Evolutionary conservation across 2,797 vertebrate genomes (phyloP).

Genomic region (Melanogrammus aeglefinus): DNA sequence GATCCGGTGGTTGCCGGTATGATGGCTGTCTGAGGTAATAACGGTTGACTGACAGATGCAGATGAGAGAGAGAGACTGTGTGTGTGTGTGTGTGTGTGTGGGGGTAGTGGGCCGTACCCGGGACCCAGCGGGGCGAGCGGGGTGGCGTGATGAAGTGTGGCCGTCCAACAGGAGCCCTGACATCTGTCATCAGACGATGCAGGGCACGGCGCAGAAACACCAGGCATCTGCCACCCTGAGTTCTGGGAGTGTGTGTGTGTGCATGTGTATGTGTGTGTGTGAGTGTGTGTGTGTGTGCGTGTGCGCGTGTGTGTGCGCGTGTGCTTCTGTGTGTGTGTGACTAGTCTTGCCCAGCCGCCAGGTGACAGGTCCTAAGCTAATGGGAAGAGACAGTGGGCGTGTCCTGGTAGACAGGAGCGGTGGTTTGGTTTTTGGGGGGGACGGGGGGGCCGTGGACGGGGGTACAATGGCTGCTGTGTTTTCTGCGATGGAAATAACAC

Average conservation of each 20-base stretch:
- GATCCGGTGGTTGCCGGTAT: slow-evolving; percentile 73
- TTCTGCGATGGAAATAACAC: slow-evolving; percentile 28
- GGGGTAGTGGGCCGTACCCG: slow-evolving; percentile 62
- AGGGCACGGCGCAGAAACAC: slow-evolving; percentile 72
- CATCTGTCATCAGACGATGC: slow-evolving; percentile 80
- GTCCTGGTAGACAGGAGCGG: slow-evolving; percentile 58
- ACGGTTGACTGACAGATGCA: slow-evolving; percentile 74
- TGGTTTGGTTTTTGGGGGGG: slow-evolving; percentile 48
- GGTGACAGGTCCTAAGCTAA: slow-evolving; percentile 64
- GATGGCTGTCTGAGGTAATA: slow-evolving; percentile 80
- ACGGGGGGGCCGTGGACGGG: slow-evolving; percentile 14
- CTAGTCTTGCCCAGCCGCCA: no score
- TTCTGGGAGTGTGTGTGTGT: slow-evolving; percentile 53
- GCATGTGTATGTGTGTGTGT: no score
- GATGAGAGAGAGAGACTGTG: slow-evolving; percentile 40
- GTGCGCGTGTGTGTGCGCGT: not conserved
- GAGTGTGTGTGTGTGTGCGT: slow-evolving; percentile 53
- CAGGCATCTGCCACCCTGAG: slow-evolving; percentile 76
- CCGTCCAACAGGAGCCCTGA: slow-evolving; percentile 76
- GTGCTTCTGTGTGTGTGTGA: no score
- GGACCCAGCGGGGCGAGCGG: slow-evolving; percentile 63
- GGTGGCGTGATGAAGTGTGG: slow-evolving; percentile 72
- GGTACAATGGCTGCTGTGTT: slow-evolving; percentile 45
- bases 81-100: slow-evolving; percentile 49
- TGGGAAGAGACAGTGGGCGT: slow-evolving; percentile 73